These are phyloP conservation scores for Gerris lacustris DNA, from an alignment of 2,888 invertebrate genomes.

Conservation along the genomic window DNA sequence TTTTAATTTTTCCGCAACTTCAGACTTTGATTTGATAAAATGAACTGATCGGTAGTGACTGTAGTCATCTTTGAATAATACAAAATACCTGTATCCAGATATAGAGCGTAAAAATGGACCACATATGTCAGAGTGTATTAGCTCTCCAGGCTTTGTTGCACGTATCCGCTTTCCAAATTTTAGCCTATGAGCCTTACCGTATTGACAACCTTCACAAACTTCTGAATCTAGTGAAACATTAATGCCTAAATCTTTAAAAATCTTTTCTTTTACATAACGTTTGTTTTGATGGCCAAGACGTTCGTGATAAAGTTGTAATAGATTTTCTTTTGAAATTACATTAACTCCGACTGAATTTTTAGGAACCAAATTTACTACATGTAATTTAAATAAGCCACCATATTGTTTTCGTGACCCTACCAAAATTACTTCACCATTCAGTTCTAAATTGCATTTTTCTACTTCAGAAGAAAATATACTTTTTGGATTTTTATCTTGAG, in stretches of 20 bases:
- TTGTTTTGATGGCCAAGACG: slow-evolving; percentile 35
- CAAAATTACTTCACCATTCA: background rate
- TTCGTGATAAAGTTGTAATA: slow-evolving; percentile 10
- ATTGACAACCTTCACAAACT: slow-evolving; percentile 29
- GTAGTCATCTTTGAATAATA: slow-evolving; percentile 11
- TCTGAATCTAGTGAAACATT: slow-evolving; percentile 25
- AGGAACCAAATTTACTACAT: background rate
- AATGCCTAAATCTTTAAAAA: slow-evolving; percentile 31
- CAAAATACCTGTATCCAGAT: slow-evolving; percentile 24
- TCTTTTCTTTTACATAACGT: slow-evolving; percentile 31
- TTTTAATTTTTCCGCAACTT: slow-evolving; percentile 11
- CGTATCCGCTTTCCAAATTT: slow-evolving; percentile 22
- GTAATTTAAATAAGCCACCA: slow-evolving; percentile 6
- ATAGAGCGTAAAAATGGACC: slow-evolving; percentile 30
- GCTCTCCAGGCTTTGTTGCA: slow-evolving; percentile 16
- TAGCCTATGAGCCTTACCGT: slow-evolving; percentile 25
- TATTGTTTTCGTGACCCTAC: background rate
- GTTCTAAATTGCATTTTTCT: background rate
- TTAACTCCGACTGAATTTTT: background rate
- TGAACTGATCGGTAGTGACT: slow-evolving; percentile 29
- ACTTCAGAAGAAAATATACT: background rate
- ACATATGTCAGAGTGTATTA: slow-evolving; percentile 31
- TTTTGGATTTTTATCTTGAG: slow-evolving; percentile 2
- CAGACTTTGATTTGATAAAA: slow-evolving; percentile 26
- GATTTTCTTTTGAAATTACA: slow-evolving; percentile 1